Evolutionary conservation across 2,113 vertebrate genomes (phyloP).

Genomic region (Sciurus niger): DNA sequence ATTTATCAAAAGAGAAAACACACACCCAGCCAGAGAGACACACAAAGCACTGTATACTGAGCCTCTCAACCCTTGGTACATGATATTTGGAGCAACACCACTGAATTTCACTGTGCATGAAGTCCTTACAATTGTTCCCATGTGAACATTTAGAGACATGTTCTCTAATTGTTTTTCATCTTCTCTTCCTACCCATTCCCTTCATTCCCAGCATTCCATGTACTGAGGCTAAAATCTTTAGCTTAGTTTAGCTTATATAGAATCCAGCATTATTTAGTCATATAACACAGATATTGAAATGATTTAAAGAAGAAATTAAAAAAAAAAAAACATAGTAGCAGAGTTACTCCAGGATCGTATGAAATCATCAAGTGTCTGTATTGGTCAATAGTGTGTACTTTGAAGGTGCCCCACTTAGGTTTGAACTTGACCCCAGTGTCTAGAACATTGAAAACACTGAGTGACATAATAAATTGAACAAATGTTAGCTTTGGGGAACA

Average conservation of each 20-base stretch:
- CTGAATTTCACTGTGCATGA: background rate
- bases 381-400: background rate
- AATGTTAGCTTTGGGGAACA: background rate
- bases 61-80: background rate
- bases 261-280: background rate
- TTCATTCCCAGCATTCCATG: too few species aligned
- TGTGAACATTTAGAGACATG: background rate
- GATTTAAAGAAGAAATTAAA: background rate
- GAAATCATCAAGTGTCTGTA: background rate
- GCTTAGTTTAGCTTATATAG: background rate
- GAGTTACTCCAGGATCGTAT: background rate
- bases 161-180: background rate
- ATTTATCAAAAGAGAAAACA: background rate
- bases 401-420: background rate
- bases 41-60: background rate
- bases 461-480: background rate
- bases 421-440: background rate
- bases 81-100: background rate
- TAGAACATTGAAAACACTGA: background rate
- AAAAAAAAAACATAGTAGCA: background rate
- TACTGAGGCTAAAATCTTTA: background rate
- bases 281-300: background rate
- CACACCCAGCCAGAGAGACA: background rate
- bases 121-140: background rate
- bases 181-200: background rate